Base-by-base conservation (phyloP, 1,140 invertebrate genomes). In the Adelges cooleyi region DNA sequence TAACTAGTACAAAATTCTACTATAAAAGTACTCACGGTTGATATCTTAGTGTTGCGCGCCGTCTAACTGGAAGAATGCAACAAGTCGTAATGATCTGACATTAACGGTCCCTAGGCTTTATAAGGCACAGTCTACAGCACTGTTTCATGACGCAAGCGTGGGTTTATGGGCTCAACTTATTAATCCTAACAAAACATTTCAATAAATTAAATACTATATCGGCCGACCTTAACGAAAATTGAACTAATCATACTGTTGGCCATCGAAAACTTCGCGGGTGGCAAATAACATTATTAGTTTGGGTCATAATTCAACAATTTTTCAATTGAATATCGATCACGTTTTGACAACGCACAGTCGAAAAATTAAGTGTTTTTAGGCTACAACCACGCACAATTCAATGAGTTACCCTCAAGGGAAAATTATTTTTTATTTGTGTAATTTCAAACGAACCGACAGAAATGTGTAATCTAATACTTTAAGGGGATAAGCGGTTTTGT, bases 41-140 rank as follows among this genome's bases (percentile, higher is more conserved):
- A 33, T 33, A n/a, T n/a, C n/a, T n/a, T n/a, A 33, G 29, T 46
- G 23, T 48, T 18, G 22, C 33, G 42, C 56, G 56, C 56, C 56
- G 56, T 62, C 40, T 62, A 48, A 40, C 15, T 40, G 38, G 29
- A 29, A 27, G 18, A 25, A 62, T 62, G 56, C 56, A 62, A 62
- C 42, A 48, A 62, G 56, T 62, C 56, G 56, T 62, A 62, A 62
- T 62, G 56, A 62, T 62, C 40, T 48, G 56, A 62, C 8, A 40
- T n/a, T 48, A 46, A 42, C 40, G 44, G 13, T 20, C 42, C 44
- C 40, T 62, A 62, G 40, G 42, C 40, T 48, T 62, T 62, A 62
- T 62, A 62, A 48, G 27, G 33, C 25, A 15, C 44, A 20, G 40
- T 42, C 53, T n/a, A 10, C 38, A 44, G 38, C n/a, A 33, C 42